Percentiles rank a stretch among this genome's conserved stretches.
These are phyloP conservation scores for Nannospalax galili DNA, from an alignment of 2,113 vertebrate genomes.

Conservation along the genomic window DNA sequence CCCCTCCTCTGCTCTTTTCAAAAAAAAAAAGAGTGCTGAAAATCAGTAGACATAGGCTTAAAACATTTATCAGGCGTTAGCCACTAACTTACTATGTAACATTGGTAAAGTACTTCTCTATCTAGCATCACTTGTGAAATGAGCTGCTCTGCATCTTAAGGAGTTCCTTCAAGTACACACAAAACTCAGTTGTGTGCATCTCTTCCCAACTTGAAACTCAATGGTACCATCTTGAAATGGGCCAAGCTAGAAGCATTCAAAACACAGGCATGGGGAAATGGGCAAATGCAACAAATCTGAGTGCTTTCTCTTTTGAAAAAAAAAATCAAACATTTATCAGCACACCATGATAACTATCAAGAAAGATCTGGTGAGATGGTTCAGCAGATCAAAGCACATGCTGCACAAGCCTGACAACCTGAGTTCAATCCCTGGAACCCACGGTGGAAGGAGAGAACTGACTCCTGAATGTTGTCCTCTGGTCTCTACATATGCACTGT, in stretches of 20 bases:
- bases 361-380: not conserved
- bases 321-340: not conserved
- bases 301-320: not conserved
- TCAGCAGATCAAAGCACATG: not conserved
- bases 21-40: too few relatives aligned
- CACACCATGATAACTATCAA: not conserved
- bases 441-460: not conserved
- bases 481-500: not conserved
- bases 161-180: not conserved
- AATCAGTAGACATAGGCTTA: not conserved
- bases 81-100: not conserved
- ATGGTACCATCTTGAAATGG: not conserved
- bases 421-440: not conserved
- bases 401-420: not conserved
- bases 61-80: not conserved
- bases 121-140: constrained; percentile 17
- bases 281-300: not conserved
- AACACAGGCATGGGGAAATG: not conserved
- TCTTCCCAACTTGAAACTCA: not conserved
- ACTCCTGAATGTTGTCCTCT: not conserved
- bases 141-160: not conserved
- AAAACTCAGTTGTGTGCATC: not conserved
- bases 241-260: not conserved
- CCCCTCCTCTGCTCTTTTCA: too few relatives aligned
- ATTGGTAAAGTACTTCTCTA: not conserved